phyloP scores from a whole-genome alignment of 37 sponge, comb jelly and placozoan species.

The Sycon ciliatum region DNA sequence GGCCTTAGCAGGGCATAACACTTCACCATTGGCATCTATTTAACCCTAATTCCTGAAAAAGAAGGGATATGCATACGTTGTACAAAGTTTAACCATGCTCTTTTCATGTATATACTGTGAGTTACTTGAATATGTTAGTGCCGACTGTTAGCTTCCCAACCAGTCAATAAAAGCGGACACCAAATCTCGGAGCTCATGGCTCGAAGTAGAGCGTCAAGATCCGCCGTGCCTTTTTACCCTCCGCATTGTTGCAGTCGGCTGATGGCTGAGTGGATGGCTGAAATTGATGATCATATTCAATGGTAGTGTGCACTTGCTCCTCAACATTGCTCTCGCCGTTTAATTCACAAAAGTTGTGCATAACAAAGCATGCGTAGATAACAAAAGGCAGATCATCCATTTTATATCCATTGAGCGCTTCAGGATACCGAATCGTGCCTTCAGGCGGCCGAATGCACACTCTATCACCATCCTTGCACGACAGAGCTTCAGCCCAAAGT shows the following conservation, averaged over 20 bases:
- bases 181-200: not conserved
- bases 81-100: too few relatives aligned
- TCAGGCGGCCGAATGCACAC: conserved; percentile 15
- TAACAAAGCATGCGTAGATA: too few relatives aligned
- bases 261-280: not conserved
- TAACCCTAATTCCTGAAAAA: too few relatives aligned
- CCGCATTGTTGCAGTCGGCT: conserved; percentile 14
- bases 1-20: too few relatives aligned
- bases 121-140: too few relatives aligned
- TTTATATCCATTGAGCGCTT: conserved; percentile 25
- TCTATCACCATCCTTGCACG: conserved; percentile 14
- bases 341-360: conserved; percentile 22
- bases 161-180: not conserved
- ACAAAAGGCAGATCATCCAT: conserved; percentile 26
- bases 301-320: not conserved
- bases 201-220: conserved; percentile 5
- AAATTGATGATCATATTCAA: not conserved
- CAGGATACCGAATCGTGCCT: conserved; percentile 10
- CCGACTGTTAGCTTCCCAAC: too few relatives aligned
- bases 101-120: too few relatives aligned
- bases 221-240: conserved; percentile 15
- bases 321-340: conserved; percentile 14
- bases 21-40: too few relatives aligned
- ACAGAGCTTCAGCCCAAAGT: conserved; percentile 16
- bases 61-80: too few relatives aligned